These are phyloP conservation scores for Thaleichthys pacificus DNA, from an alignment of 2,797 vertebrate species.

Conservation along the genomic window DNA sequence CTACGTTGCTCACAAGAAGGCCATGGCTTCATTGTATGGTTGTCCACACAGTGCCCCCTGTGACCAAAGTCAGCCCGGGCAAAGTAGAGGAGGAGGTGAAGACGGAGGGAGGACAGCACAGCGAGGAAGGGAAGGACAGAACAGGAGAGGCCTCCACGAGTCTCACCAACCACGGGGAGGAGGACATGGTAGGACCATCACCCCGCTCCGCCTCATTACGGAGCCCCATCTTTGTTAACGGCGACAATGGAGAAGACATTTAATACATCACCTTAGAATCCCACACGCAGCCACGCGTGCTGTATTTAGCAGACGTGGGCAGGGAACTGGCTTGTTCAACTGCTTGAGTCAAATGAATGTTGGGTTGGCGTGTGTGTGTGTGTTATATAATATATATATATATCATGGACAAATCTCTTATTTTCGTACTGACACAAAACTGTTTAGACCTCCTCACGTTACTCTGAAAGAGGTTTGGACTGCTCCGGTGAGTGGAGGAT, in stretches of 20 bases:
- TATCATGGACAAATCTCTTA: no score
- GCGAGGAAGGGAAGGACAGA: constrained; percentile 42
- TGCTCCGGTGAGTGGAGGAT: background rate
- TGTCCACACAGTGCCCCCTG: constrained; percentile 49
- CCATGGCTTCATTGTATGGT: background rate
- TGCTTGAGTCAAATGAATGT: no score
- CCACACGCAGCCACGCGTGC: no score
- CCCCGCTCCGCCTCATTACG: background rate
- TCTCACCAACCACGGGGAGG: constrained; percentile 24
- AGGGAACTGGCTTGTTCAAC: no score
- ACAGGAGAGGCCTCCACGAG: constrained; percentile 34
- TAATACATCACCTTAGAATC: no score
- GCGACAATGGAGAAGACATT: no score
- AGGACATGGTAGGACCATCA: constrained; percentile 38
- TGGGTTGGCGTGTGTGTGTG: no score
- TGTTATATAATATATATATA: no score
- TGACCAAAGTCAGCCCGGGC: constrained; percentile 43
- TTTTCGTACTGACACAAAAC: background rate
- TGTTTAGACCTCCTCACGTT: background rate
- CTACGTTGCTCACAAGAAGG: no score
- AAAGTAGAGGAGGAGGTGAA: constrained; percentile 47
- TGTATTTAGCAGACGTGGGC: no score
- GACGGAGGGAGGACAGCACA: constrained; percentile 35
- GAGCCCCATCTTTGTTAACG: background rate
- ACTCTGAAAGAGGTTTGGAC: background rate